A percentile compares a stretch with the other conserved stretches of the same genome.
phyloP scores from a whole-genome alignment of 2,888 invertebrate species.

The Clunio marinus region DNA sequence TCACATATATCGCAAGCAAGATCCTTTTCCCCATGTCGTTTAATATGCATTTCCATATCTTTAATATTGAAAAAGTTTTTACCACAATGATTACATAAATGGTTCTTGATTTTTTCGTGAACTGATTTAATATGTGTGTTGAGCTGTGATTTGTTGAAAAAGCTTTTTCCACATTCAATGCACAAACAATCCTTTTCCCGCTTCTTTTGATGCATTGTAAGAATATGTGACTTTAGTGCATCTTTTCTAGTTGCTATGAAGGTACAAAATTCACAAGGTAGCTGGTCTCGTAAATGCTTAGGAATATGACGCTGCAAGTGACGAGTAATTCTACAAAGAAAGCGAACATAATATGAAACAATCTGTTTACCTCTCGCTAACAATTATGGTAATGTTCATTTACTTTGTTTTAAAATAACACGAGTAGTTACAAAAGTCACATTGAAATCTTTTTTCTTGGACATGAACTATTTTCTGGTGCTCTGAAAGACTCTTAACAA shows the following conservation, averaged over 20 bases:
- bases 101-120: conserved; percentile 12
- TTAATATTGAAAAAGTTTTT: conserved; percentile 11
- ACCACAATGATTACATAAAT: conserved; percentile 11
- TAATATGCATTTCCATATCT: background rate
- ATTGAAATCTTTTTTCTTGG: background rate
- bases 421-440: conserved; percentile 5
- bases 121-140: conserved; percentile 10
- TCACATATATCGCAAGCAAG: background rate
- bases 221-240: background rate
- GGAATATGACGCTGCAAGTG: conserved; percentile 24
- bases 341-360: too few species aligned
- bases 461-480: conserved; percentile 2
- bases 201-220: conserved; percentile 13
- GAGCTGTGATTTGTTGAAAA: conserved; percentile 22
- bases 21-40: background rate
- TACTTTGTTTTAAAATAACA: conserved; percentile 25
- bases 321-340: conserved; percentile 9
- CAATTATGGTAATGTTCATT: too few species aligned
- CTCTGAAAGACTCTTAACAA: conserved; percentile 17
- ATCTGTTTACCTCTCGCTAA: too few species aligned
- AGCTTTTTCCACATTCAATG: background rate
- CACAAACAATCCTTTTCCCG: background rate
- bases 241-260: background rate
- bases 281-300: background rate
- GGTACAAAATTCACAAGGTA: background rate